Evolutionary conservation across 1,140 invertebrate genomes (phyloP), one percentile per base, ranked within the genome.

Genomic region (Tribolium madens): DNA sequence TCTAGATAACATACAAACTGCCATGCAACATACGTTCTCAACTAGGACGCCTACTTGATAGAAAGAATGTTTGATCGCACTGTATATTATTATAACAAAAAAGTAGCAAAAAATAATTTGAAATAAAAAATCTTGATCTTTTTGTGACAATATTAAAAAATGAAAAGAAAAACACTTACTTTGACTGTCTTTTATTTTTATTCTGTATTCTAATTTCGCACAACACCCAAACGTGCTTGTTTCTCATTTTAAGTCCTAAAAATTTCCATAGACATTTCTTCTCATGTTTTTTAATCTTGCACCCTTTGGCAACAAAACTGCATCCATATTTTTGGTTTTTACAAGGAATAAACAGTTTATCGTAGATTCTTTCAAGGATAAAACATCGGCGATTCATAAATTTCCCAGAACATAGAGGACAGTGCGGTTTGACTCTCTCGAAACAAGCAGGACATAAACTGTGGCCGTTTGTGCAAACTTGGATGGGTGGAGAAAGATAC

Each of bases 371-470:
- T 13, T 64, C 57, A 1, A 64, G 57, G 26, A 64, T 64, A 26
- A 64, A 64, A 64, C 57, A 64, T 31, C 57, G 57, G 0, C 57
- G 57, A 18, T 64, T 64, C 31, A 64, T 64, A 64, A 64, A 64
- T 64, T 33, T 64, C 6, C 57, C 57, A 13, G 57, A 6, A 64
- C 57, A 64, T 42, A 36, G 14, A 64, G 57, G 57, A 33, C 57
- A 64, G 1, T 64, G 21, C n/a, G 57, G 26, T 64, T 64, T 64
- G 13, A 14, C 57, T 33, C 26, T 31, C 57, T 64, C 12, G 57
- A 64, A 64, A 14, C 57, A 64, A 64, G 14, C 31, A 42, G 57
- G 57, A 26, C 57, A 64, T 64, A 64, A 64, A 64, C 57, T 64
- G 26, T 64, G 57, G 2, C 57, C 57, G 12, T 64, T 64, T 10